Percentiles rank a stretch among this genome's conserved stretches.
These are phyloP conservation scores for Linnaemya tessellans DNA, from an alignment of 2,888 invertebrate genomes.

Conservation along the genomic window DNA sequence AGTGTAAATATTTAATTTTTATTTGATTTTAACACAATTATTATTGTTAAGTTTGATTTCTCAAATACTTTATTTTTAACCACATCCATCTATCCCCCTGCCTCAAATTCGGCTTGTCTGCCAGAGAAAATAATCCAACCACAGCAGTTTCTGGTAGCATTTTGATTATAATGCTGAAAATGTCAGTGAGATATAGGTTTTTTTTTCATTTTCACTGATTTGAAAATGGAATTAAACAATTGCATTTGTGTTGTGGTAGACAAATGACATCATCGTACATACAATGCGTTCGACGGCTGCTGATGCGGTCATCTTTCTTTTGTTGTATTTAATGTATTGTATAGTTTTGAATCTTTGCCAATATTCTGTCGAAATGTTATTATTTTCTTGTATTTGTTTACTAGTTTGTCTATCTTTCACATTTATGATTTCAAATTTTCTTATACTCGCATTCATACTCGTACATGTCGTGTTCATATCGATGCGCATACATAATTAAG, in stretches of 20 bases:
- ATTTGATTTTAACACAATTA: slow-evolving; percentile 26
- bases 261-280: slow-evolving; percentile 19
- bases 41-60: slow-evolving; percentile 36
- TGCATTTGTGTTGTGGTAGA: slow-evolving; percentile 31
- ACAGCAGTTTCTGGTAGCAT: slow-evolving; percentile 36
- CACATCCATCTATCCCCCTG: neutral
- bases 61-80: slow-evolving; percentile 21
- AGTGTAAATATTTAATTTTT: slow-evolving; percentile 24
- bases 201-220: slow-evolving; percentile 26
- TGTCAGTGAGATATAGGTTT: slow-evolving; percentile 11
- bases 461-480: too few relatives aligned
- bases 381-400: slow-evolving; percentile 17
- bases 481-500: neutral
- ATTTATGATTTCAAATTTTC: neutral
- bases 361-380: slow-evolving; percentile 22
- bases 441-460: neutral
- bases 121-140: slow-evolving; percentile 34
- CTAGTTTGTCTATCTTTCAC: neutral
- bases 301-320: slow-evolving; percentile 39
- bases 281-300: neutral
- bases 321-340: neutral
- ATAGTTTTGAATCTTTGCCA: slow-evolving; percentile 45
- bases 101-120: neutral
- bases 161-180: slow-evolving; percentile 17
- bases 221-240: slow-evolving; percentile 32